A percentile compares a stretch with the other conserved stretches of the same genome.
These are phyloP conservation scores for Vesta saturnalis DNA, from an alignment of 2,888 invertebrate genomes.

Conservation along the genomic window DNA sequence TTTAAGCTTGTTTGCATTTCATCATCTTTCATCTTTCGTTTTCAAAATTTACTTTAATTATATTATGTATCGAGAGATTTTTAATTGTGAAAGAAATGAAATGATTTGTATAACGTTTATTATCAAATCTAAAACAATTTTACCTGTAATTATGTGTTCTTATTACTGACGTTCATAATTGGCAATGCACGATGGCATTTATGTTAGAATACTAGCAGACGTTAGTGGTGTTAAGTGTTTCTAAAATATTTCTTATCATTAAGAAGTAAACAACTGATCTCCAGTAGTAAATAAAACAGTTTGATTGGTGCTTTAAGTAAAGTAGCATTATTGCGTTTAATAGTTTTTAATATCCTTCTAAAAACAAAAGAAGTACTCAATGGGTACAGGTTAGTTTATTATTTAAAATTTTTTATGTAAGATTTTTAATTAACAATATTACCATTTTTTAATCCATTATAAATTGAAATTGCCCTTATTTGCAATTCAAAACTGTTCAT, in stretches of 20 bases:
- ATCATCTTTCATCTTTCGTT: no score
- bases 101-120: no score
- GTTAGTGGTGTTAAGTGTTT: not conserved
- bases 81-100: no score
- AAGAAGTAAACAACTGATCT: not conserved
- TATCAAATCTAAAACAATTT: no score
- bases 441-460: no score
- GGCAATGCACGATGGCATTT: slow-evolving; percentile 2
- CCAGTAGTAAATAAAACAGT: slow-evolving; percentile 5
- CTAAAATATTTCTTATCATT: slow-evolving; percentile 9
- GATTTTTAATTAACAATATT: no score
- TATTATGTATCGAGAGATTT: no score
- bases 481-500: no score
- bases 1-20: no score
- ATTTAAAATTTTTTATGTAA: not conserved
- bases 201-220: not conserved
- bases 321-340: not conserved
- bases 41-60: no score
- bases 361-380: not conserved
- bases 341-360: not conserved
- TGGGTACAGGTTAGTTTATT: slow-evolving; percentile 12
- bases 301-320: slow-evolving; percentile 11
- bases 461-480: no score
- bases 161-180: slow-evolving; percentile 1
- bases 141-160: not conserved